Evolutionary conservation across 2,888 invertebrate genomes (phyloP).

Genomic region (Ametastegia equiseti): DNA sequence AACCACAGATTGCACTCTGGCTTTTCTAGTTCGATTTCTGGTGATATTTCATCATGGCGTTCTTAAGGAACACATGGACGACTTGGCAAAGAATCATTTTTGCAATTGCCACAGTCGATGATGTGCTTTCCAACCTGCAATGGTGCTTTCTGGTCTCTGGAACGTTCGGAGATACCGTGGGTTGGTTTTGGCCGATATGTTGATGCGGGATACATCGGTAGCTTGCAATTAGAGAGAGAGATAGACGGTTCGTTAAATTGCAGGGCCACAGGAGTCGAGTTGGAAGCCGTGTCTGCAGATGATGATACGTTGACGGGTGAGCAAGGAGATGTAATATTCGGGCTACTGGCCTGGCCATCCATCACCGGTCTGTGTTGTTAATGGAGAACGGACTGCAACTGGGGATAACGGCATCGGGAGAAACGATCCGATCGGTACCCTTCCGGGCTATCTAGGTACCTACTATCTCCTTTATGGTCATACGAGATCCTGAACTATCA

Average conservation of each 20-base stretch:
- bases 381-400: background rate
- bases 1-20: background rate
- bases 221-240: conserved; percentile 21
- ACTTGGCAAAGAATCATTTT: too few species aligned
- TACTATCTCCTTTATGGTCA: conserved; percentile 12
- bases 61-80: too few species aligned
- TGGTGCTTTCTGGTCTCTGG: too few species aligned
- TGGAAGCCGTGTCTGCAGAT: background rate
- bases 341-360: conserved; percentile 20
- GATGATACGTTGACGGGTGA: background rate
- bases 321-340: conserved; percentile 4
- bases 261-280: background rate
- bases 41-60: too few species aligned
- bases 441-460: background rate
- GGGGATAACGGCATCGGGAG: background rate
- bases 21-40: background rate
- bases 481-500: conserved; percentile 1
- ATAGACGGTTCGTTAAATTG: background rate
- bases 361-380: conserved; percentile 35
- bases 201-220: background rate
- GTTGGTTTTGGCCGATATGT: too few species aligned
- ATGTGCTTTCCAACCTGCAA: too few species aligned
- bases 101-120: too few species aligned
- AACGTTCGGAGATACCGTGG: too few species aligned
- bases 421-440: conserved; percentile 2